A percentile compares a stretch with the other conserved stretches of the same genome.
Evolutionary conservation across 2,888 invertebrate species (phyloP).

Genomic region (Drosophila hamatofila): DNA sequence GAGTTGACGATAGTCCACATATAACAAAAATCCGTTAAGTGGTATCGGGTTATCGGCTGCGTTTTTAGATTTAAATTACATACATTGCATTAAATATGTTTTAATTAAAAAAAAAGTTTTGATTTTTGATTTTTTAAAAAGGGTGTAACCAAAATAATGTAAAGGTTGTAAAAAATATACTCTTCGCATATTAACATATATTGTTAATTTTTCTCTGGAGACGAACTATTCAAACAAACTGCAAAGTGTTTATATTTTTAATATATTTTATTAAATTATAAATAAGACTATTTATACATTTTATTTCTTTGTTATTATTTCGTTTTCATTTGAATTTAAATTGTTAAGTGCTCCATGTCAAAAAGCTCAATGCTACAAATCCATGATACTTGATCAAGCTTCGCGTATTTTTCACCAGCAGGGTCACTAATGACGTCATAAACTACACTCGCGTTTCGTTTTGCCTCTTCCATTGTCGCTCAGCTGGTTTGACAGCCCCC

Average conservation of each 20-base stretch:
- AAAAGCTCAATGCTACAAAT: constrained; percentile 40
- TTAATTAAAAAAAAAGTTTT: neutral
- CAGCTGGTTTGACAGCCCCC: constrained; percentile 61
- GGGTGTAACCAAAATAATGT: neutral
- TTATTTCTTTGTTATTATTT: neutral
- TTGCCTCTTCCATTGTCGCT: constrained; percentile 44
- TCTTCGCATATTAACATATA: neutral
- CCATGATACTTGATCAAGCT: constrained; percentile 44
- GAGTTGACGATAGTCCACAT: neutral
- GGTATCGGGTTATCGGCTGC: neutral
- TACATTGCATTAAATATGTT: neutral
- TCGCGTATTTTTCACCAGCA: constrained; percentile 15
- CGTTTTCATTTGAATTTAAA: neutral
- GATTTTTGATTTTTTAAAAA: neutral
- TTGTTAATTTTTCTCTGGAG: neutral
- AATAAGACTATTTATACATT: neutral
- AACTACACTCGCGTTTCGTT: constrained; percentile 21
- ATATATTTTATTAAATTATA: neutral
- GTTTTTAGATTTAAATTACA: neutral
- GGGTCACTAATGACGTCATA: constrained; percentile 58
- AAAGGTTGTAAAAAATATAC: neutral
- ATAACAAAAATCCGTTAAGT: neutral
- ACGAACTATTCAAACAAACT: neutral
- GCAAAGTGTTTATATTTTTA: neutral
- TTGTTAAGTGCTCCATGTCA: neutral